These are phyloP conservation scores for Mimumesa dahlbomi DNA, from an alignment of 2,888 invertebrate genomes.

Conservation along the genomic window DNA sequence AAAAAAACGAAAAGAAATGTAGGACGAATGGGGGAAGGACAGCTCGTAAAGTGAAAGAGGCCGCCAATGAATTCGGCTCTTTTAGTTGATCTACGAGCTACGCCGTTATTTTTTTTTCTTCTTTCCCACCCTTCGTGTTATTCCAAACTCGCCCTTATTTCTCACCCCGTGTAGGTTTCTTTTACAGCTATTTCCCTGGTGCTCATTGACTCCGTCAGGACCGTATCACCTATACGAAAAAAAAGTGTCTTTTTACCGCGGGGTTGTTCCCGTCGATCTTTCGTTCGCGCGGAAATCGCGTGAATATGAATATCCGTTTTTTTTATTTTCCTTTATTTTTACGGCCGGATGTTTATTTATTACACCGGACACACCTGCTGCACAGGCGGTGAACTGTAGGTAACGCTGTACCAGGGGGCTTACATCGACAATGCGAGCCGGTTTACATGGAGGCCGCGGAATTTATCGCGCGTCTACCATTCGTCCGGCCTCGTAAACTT, in stretches of 20 bases:
- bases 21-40: constrained; percentile 8
- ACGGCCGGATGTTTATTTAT: constrained; percentile 35
- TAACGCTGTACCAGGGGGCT: constrained; percentile 26
- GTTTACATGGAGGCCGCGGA: constrained; percentile 59
- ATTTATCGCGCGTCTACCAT: constrained; percentile 69
- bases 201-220: neutral
- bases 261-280: constrained; percentile 1
- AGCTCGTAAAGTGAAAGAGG: constrained; percentile 47
- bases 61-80: constrained; percentile 30
- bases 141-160: neutral
- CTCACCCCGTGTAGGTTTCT: neutral
- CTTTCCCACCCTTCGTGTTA: neutral
- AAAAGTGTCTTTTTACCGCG: too few relatives aligned
- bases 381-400: constrained; percentile 10
- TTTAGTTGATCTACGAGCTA: constrained; percentile 2
- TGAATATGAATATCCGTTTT: neutral
- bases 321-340: constrained; percentile 27
- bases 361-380: constrained; percentile 19
- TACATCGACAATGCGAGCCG: constrained; percentile 41
- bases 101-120: neutral
- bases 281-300: neutral
- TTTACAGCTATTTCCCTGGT: neutral
- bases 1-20: constrained; percentile 4
- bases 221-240: neutral
- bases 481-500: constrained; percentile 69